Conservation (phyloP, 2,113 vertebrate genomes). For the Bambusicola thoracicus region DNA sequence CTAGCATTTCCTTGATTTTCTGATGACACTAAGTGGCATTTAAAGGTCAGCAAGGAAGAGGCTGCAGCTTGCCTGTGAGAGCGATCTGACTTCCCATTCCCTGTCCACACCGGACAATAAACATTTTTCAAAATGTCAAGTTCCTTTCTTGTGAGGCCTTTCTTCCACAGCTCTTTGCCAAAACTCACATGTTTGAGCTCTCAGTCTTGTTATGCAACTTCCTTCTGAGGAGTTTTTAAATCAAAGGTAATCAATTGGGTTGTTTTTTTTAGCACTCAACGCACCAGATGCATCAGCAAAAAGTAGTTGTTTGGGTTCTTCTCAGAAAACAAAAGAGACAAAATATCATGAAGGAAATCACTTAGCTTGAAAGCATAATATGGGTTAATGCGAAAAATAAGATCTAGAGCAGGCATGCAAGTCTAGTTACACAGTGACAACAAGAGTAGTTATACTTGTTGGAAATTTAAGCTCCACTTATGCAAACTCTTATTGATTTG, state of each 20-base stretch:
- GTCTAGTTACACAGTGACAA: not conserved
- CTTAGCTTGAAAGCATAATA: not conserved
- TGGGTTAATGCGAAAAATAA: not conserved
- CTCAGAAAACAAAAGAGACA: not conserved
- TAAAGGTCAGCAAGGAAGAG: conserved; percentile 62
- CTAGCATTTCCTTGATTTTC: conserved; percentile 41
- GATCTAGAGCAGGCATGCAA: not conserved
- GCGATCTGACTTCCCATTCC: conserved; percentile 52
- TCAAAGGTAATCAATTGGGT: conserved; percentile 26
- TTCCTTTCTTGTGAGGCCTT: conserved; percentile 29
- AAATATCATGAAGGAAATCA: not conserved
- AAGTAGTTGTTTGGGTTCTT: not conserved
- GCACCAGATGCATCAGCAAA: not conserved
- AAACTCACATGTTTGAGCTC: conserved; percentile 48
- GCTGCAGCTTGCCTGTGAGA: conserved; percentile 19
- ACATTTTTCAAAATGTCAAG: conserved; percentile 62
- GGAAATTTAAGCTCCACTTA: not conserved
- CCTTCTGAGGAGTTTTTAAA: conserved; percentile 32
- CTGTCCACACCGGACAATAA: conserved; percentile 37
- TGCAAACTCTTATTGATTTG: not conserved
- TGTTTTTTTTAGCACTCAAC: conserved; percentile 33
- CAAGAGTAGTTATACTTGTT: not conserved
- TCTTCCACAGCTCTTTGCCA: conserved; percentile 38
- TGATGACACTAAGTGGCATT: conserved; percentile 45
- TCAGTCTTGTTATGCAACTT: conserved; percentile 39